Evolutionary conservation across 92 coral and sea anemone species (phyloP).

Genomic region (Phenganax stokvisi): DNA sequence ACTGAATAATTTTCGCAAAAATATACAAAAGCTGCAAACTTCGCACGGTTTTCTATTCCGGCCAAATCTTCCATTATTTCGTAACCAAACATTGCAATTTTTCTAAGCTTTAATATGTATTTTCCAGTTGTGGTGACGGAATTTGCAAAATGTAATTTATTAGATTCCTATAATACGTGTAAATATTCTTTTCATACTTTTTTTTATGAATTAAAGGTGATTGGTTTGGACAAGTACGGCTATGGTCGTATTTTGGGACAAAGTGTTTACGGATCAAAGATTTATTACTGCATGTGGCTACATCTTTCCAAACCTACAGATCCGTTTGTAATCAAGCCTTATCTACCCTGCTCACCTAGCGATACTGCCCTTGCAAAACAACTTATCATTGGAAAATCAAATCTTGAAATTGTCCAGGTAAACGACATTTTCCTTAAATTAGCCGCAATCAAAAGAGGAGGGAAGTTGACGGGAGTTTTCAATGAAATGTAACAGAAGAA

Average conservation of each 20-base stretch:
- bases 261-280: constrained; percentile 62
- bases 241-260: constrained; percentile 72
- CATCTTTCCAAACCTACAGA: constrained; percentile 55
- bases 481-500: no score
- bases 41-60: no score
- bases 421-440: neutral
- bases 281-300: constrained; percentile 67
- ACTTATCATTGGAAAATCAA: constrained; percentile 56
- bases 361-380: constrained; percentile 53
- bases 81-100: no score
- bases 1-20: no score
- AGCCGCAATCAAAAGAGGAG: neutral
- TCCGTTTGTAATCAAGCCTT: constrained; percentile 54
- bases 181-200: neutral
- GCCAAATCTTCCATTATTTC: no score
- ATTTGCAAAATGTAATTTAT: no score
- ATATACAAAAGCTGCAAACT: no score
- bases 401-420: constrained; percentile 54
- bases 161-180: neutral
- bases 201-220: constrained; percentile 50
- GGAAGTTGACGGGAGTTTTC: no score
- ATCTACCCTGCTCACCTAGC: constrained; percentile 49
- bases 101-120: no score
- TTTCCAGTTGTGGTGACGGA: no score
- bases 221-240: constrained; percentile 76